Conservation (phyloP, 2,113 vertebrate genomes). For the Leptosomus discolor region DNA sequence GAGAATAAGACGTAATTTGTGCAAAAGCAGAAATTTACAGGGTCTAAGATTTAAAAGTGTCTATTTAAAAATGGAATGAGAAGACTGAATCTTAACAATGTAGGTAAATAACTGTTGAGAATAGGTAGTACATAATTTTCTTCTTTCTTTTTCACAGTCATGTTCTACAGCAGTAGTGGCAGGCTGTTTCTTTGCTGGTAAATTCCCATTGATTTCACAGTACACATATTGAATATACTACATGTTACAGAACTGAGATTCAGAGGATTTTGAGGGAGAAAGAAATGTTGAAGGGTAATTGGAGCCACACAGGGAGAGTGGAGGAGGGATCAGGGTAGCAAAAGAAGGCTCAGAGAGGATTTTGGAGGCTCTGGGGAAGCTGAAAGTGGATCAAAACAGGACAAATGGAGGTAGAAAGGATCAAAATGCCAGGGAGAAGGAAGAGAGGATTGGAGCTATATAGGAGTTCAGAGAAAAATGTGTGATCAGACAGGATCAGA, state of each 20-base stretch:
- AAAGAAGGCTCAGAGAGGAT: constrained; percentile 64
- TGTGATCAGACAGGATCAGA: background rate
- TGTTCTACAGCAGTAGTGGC: background rate
- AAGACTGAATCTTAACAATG: background rate
- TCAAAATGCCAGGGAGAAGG: constrained; percentile 35
- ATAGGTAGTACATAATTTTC: background rate
- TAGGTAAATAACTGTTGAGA: background rate
- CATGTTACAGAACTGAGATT: constrained; percentile 48
- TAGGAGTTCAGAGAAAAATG: background rate
- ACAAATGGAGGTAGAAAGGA: constrained; percentile 24
- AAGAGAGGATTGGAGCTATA: background rate
- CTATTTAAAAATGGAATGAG: constrained; percentile 26
- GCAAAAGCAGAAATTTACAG: background rate
- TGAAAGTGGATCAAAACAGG: constrained; percentile 53
- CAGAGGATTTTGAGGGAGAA: constrained; percentile 62
- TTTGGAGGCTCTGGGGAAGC: constrained; percentile 19
- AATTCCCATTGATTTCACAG: constrained; percentile 54
- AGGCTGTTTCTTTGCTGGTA: background rate
- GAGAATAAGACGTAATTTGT: background rate
- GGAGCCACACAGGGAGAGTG: constrained; percentile 48
- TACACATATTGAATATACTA: constrained; percentile 33
- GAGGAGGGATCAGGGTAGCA: constrained; percentile 53
- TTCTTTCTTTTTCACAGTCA: background rate
- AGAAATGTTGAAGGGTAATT: constrained; percentile 62
- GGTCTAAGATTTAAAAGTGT: background rate